Conservation (phyloP, 2,113 vertebrate genomes). For the Rhadina sibilatrix region DNA sequence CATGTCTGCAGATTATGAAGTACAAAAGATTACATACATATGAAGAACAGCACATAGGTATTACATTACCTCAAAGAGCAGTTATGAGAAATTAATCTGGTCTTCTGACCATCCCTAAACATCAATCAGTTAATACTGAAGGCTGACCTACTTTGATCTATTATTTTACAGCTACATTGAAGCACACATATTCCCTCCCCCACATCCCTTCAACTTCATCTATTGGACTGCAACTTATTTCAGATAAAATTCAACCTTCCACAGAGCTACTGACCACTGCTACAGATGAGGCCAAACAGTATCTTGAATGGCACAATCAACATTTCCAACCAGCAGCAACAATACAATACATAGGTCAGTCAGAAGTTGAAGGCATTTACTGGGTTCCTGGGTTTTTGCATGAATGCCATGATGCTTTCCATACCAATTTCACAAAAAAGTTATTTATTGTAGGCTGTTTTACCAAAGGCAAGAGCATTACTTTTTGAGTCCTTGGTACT, state of each 20-base stretch:
- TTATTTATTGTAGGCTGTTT: neutral
- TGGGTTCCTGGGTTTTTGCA: conserved; percentile 46
- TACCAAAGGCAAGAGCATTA: neutral
- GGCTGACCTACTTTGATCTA: neutral
- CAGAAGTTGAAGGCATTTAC: conserved; percentile 12
- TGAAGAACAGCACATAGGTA: neutral
- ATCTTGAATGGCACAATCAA: neutral
- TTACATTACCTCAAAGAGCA: neutral
- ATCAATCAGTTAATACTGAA: neutral
- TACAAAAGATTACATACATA: conserved; percentile 9
- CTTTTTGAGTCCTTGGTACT: neutral
- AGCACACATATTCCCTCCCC: neutral
- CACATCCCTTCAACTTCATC: neutral
- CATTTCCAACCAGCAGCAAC: neutral
- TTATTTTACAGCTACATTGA: conserved; percentile 13
- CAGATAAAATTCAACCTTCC: neutral
- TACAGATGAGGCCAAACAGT: neutral
- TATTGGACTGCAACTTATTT: neutral
- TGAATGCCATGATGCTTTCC: neutral
- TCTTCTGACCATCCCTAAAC: neutral
- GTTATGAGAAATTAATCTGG: neutral
- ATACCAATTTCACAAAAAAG: neutral
- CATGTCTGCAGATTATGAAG: neutral
- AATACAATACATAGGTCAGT: neutral
- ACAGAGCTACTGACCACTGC: neutral